Base-by-base conservation (phyloP, 30 jellyfish, hydroid and myxozoan species). In the Pelagia noctiluca region DNA sequence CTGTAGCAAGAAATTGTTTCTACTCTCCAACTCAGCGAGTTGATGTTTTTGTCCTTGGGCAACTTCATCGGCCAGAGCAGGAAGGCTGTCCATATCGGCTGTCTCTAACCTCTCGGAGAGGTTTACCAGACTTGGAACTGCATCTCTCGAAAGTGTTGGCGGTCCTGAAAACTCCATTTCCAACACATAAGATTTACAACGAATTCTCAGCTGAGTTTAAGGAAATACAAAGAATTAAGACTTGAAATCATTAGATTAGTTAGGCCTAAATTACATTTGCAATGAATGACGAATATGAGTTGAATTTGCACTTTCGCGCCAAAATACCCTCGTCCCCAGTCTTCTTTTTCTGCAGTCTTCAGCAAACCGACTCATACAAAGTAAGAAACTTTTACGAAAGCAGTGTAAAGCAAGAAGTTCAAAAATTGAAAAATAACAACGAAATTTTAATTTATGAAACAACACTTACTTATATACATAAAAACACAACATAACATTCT, bases 51-150 rank as follows among this genome's bases (percentile, higher is more conserved):
- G 96, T 19, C 90, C 96, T 34, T 60, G 80, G 4, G 90, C 89
- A 18, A 86, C 89, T 77, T 86, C 96, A 42, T 76, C 90, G 10
- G 96, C 96, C 34, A 86, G 68, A 19, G 90, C 90, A 28, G 96
- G 96, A 63, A 86, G 72, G 61, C 95, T 85, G 36, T 64, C 89
- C 2, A 69, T 60, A 34, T 66, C 50, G 0, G 84, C 88, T 5
- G 67, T 52, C 25, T 53, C 88, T 38, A 85, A 49, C 35, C 88
- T 28, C 47, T 75, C 95, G 2, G 95, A 85, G 21, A 80, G 84
- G 66, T 80, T 80, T 23, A 80, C 90, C 13, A 80, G 62, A n/a
- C 54, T 38, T 46, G 90, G 79, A 23, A 66, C 35, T 2, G 90
- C 47, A 1, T 18, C 90, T 53, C 90, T 80, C 49, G 90, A 80